phyloP scores from a whole-genome alignment of 2,797 vertebrate genomes.

The Microctenopoma stevenorrisi region DNA sequence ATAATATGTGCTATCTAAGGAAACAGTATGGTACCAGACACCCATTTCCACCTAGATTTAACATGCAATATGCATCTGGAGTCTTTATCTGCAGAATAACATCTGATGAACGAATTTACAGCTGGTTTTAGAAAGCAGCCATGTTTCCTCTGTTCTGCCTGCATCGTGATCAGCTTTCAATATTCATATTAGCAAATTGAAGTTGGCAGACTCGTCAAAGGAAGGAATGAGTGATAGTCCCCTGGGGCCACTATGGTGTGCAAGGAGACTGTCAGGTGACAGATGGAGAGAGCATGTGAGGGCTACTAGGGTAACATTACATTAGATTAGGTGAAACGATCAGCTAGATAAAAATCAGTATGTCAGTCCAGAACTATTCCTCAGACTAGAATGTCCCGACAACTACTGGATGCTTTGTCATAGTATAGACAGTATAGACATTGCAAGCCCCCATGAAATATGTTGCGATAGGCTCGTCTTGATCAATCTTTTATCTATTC shows the following conservation, averaged over 20 bases:
- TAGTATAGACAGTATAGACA: background rate
- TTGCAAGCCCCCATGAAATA: no score
- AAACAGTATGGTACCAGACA: background rate
- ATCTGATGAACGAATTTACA: slow-evolving; percentile 7
- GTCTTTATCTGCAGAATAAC: slow-evolving; percentile 8
- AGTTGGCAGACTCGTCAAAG: slow-evolving; percentile 8
- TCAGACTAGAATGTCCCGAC: background rate
- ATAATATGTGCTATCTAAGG: background rate
- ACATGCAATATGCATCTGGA: slow-evolving; percentile 8
- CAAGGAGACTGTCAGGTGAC: no score
- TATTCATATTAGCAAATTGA: slow-evolving; percentile 1
- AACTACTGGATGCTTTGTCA: no score
- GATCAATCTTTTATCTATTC: no score
- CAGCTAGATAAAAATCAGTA: no score
- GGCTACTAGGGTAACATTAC: no score
- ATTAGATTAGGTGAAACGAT: no score
- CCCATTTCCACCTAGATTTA: background rate
- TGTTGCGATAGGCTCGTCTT: no score
- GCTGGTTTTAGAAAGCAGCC: background rate
- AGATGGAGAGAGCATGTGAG: no score
- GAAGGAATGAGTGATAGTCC: background rate
- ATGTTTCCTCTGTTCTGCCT: background rate
- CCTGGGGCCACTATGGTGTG: background rate
- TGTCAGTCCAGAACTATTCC: background rate
- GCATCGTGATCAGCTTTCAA: background rate